These are phyloP conservation scores for Zaprionus vittiger DNA, from an alignment of 1,140 invertebrate genomes.

Conservation along the genomic window DNA sequence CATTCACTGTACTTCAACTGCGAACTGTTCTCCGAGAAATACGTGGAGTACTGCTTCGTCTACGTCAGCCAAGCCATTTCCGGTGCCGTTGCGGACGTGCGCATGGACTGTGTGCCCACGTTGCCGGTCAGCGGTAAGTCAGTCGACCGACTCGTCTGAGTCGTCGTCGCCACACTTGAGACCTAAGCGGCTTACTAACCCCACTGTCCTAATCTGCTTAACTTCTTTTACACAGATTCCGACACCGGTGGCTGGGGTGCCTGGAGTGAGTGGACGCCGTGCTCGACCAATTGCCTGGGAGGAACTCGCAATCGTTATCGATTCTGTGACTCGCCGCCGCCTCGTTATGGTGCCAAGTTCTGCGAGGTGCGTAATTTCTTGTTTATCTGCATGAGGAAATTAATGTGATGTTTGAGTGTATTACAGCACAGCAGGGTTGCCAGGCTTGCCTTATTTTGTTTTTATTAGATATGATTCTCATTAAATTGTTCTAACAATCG, in stretches of 20 bases:
- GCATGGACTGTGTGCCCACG: slow-evolving; percentile 92
- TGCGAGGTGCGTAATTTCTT: slow-evolving; percentile 88
- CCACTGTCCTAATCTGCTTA: slow-evolving; percentile 2
- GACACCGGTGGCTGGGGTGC: slow-evolving; percentile 92
- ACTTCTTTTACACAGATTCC: slow-evolving; percentile 85
- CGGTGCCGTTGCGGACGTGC: slow-evolving; percentile 91
- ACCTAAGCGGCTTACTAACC: slow-evolving; percentile 18
- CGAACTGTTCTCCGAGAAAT: slow-evolving; percentile 92
- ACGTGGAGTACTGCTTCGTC: slow-evolving; percentile 93
- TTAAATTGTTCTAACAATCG: no score
- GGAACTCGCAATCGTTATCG: slow-evolving; percentile 91
- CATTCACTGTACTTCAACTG: slow-evolving; percentile 91
- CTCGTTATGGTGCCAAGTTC: slow-evolving; percentile 92
- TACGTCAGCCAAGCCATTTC: slow-evolving; percentile 93
- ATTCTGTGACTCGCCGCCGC: slow-evolving; percentile 93
- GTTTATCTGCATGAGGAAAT: background rate
- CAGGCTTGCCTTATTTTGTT: no score
- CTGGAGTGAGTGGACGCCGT: slow-evolving; percentile 93
- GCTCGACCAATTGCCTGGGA: slow-evolving; percentile 91
- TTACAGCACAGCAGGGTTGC: no score
- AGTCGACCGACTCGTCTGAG: no score
- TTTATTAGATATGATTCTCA: no score
- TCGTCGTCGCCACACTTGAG: background rate
- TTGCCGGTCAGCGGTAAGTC: slow-evolving; percentile 89
- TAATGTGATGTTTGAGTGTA: background rate